phyloP scores from a whole-genome alignment of 2,797 vertebrate species.

The Ara ararauna region DNA sequence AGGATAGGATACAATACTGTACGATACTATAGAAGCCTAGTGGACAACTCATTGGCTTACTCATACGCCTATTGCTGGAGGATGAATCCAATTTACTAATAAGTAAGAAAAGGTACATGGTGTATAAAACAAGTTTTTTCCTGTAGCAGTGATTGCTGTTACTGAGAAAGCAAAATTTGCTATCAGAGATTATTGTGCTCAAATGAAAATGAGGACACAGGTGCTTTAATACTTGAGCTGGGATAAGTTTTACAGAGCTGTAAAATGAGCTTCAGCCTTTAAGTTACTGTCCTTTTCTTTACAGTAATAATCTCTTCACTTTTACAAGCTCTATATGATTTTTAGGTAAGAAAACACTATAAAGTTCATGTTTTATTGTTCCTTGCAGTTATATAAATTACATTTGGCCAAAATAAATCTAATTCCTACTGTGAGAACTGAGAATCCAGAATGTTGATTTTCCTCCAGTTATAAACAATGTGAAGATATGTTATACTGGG shows the following conservation, averaged over 20 bases:
- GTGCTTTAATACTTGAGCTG: constrained; percentile 71
- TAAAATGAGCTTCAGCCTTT: constrained; percentile 79
- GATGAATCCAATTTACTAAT: background rate
- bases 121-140: background rate
- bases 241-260: constrained; percentile 64
- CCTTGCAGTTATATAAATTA: constrained; percentile 87
- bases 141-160: background rate
- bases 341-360: constrained; percentile 86
- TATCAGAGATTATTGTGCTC: background rate
- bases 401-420: constrained; percentile 85
- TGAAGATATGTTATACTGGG: constrained; percentile 83
- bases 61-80: background rate
- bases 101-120: background rate
- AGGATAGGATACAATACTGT: background rate
- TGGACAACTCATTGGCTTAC: background rate
- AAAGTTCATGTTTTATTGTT: constrained; percentile 87
- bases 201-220: constrained; percentile 62
- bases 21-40: too few species aligned
- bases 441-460: constrained; percentile 86
- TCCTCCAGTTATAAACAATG: constrained; percentile 86
- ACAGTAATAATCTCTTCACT: constrained; percentile 83
- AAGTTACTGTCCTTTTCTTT: constrained; percentile 83
- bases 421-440: constrained; percentile 87
- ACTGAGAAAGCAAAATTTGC: background rate
- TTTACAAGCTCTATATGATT: constrained; percentile 87